Evolutionary conservation across 1,140 invertebrate species (phyloP).

Genomic region (Magallana gigas): DNA sequence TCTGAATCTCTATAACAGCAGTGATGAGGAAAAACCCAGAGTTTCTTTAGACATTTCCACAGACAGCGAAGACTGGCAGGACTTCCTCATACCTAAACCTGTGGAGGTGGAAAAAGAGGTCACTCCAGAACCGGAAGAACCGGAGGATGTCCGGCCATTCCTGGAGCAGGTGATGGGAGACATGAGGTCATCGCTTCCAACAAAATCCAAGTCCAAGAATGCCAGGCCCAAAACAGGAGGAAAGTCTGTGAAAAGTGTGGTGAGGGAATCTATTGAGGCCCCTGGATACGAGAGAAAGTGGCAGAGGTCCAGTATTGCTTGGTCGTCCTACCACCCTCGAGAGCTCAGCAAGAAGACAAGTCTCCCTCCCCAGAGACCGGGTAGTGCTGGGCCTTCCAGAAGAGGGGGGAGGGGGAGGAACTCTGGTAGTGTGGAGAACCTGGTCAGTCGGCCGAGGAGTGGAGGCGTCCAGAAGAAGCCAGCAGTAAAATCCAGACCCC

Average conservation of each 20-base stretch:
- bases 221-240: neutral
- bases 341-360: slow-evolving; percentile 65
- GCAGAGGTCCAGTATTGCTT: slow-evolving; percentile 70
- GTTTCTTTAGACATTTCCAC: slow-evolving; percentile 43
- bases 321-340: slow-evolving; percentile 66
- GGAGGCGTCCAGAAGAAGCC: neutral
- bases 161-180: slow-evolving; percentile 45
- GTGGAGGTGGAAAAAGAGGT: too few species aligned
- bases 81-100: slow-evolving; percentile 46
- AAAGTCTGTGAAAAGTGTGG: slow-evolving; percentile 53
- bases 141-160: slow-evolving; percentile 45
- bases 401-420: slow-evolving; percentile 12
- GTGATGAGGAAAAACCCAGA: slow-evolving; percentile 65
- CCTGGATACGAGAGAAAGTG: slow-evolving; percentile 64
- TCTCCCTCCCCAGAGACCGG: slow-evolving; percentile 37
- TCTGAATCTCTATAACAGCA: slow-evolving; percentile 62
- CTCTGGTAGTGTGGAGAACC: slow-evolving; percentile 52
- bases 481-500: slow-evolving; percentile 48
- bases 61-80: slow-evolving; percentile 57
- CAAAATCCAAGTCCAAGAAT: slow-evolving; percentile 32
- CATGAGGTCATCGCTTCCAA: slow-evolving; percentile 10
- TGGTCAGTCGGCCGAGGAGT: neutral
- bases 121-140: neutral
- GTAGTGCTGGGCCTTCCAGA: slow-evolving; percentile 41
- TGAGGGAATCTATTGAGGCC: slow-evolving; percentile 60